phyloP scores from a whole-genome alignment of 2,797 vertebrate species.

The Ara ararauna region DNA sequence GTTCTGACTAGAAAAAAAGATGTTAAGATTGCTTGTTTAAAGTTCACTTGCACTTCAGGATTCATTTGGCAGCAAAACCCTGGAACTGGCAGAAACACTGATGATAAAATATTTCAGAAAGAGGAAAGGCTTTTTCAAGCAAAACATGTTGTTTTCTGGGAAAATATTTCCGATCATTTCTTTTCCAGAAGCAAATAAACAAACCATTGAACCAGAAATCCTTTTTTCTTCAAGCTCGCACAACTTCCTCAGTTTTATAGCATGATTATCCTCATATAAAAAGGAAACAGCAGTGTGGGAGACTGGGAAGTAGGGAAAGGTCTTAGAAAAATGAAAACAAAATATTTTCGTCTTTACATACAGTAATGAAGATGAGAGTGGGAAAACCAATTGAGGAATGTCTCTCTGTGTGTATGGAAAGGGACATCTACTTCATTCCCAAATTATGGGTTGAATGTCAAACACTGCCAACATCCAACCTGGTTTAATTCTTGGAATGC shows the following conservation, averaged over 20 bases:
- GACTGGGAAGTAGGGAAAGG: not conserved
- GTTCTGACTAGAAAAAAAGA: not conserved
- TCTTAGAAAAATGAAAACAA: not conserved
- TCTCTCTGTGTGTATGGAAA: not conserved
- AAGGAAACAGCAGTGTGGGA: not conserved
- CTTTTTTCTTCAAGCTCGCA: not conserved
- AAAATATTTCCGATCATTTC: not conserved
- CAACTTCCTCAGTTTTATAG: not conserved
- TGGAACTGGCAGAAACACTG: not conserved
- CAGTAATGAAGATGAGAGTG: not conserved
- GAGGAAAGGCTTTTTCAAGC: not conserved
- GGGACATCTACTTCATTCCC: not conserved
- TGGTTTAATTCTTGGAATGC: not conserved
- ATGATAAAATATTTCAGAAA: not conserved
- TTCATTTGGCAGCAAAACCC: conserved; percentile 1
- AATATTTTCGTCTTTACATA: not conserved
- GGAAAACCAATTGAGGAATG: not conserved
- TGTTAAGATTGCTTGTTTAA: not conserved
- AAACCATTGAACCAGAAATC: not conserved
- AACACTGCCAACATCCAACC: rapidly evolving
- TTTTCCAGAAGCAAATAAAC: conserved; percentile 19
- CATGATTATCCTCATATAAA: not conserved
- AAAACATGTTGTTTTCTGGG: not conserved
- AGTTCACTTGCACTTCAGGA: conserved; percentile 11
- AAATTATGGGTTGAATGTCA: not conserved